phyloP scores from a whole-genome alignment of 2,113 vertebrate genomes.

The Aegypius monachus region DNA sequence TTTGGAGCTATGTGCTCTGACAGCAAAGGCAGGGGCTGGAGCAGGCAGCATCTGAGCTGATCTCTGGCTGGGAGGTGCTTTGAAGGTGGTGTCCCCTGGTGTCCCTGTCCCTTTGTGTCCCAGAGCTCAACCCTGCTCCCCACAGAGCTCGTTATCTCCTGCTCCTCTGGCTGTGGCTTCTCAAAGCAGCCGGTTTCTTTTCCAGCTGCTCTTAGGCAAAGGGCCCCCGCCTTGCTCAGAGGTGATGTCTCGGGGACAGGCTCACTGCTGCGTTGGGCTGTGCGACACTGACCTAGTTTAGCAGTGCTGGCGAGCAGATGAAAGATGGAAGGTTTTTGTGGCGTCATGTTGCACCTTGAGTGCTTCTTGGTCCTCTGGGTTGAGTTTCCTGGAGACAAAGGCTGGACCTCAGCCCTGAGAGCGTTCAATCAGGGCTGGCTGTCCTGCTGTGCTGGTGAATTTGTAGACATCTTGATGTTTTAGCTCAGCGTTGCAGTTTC shows the following conservation, averaged over 20 bases:
- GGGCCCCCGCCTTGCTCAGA: fast-evolving
- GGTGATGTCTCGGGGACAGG: background rate
- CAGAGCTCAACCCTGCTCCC: background rate
- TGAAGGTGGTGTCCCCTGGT: background rate
- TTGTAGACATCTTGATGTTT: background rate
- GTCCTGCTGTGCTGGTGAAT: fast-evolving
- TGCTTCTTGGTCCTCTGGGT: background rate
- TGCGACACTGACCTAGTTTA: background rate
- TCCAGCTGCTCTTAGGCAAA: background rate
- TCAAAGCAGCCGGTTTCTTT: background rate
- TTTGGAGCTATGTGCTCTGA: background rate
- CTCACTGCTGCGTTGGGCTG: background rate
- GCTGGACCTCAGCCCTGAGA: background rate
- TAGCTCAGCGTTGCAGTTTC: background rate
- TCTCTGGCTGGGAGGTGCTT: background rate
- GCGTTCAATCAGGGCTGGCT: fast-evolving
- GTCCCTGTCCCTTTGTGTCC: background rate
- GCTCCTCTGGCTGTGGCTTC: background rate
- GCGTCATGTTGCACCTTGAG: background rate
- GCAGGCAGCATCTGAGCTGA: background rate
- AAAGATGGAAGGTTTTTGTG: background rate
- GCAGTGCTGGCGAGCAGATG: background rate
- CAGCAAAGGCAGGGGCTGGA: background rate
- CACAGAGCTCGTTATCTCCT: fast-evolving
- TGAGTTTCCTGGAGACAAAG: background rate